Percentiles rank a stretch among this genome's conserved stretches.
Evolutionary conservation across 2,888 invertebrate genomes (phyloP).

Genomic region (Sesamia inferens): DNA sequence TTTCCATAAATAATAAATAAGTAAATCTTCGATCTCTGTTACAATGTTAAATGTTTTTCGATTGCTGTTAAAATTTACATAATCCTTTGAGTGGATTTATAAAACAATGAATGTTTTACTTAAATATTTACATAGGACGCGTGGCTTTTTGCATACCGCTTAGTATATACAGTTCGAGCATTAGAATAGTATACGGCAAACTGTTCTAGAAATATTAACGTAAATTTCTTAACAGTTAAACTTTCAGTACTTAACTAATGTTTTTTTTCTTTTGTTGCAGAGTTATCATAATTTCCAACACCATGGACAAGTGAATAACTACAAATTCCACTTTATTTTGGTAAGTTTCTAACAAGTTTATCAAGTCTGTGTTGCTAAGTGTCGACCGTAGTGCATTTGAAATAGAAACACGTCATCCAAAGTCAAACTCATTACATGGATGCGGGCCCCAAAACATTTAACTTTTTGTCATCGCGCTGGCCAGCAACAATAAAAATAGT

Average conservation of each 20-base stretch:
- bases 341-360: constrained; percentile 50
- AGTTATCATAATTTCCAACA: constrained; percentile 40
- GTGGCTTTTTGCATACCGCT: constrained; percentile 48
- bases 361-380: constrained; percentile 16
- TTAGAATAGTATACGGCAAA: background rate
- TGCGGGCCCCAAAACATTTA: constrained; percentile 70
- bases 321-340: constrained; percentile 18
- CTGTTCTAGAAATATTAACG: background rate
- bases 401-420: constrained; percentile 58
- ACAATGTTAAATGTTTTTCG: constrained; percentile 49
- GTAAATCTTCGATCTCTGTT: constrained; percentile 20
- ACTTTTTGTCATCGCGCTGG: constrained; percentile 67
- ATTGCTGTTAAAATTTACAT: constrained; percentile 56
- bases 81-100: constrained; percentile 60
- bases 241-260: constrained; percentile 2
- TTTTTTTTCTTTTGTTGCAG: constrained; percentile 65
- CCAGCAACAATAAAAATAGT: constrained; percentile 66
- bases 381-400: constrained; percentile 33
- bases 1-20: constrained; percentile 13
- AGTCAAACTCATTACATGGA: constrained; percentile 65
- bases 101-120: constrained; percentile 61
- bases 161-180: background rate
- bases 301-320: background rate
- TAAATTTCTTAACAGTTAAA: background rate
- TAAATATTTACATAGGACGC: constrained; percentile 68